A percentile compares a stretch with the other conserved stretches of the same genome.
Evolutionary conservation across 2,797 vertebrate genomes (phyloP).

Genomic region (Moxostoma hubbsi): DNA sequence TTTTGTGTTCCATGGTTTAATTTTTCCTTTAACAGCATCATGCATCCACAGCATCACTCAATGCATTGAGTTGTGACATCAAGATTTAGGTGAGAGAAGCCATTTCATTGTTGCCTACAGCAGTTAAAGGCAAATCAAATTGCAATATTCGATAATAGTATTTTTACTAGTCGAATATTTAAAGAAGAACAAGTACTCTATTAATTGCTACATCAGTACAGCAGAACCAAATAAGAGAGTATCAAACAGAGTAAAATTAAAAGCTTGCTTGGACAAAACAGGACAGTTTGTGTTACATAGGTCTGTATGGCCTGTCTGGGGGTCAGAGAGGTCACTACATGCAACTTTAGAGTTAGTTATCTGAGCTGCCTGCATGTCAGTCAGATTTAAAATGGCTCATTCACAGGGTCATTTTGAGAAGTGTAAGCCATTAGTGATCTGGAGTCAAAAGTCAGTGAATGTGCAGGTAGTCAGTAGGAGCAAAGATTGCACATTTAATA

Average conservation of each 20-base stretch:
- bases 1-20: too few relatives aligned
- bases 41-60: too few relatives aligned
- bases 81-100: too few relatives aligned
- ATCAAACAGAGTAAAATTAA: constrained; percentile 18
- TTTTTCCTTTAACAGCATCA: too few relatives aligned
- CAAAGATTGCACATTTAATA: background rate
- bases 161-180: too few relatives aligned
- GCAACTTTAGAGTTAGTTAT: constrained; percentile 68
- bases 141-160: too few relatives aligned
- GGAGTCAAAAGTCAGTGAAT: constrained; percentile 63
- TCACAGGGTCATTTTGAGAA: constrained; percentile 74
- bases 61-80: too few relatives aligned
- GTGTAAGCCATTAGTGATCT: constrained; percentile 57
- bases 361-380: constrained; percentile 68
- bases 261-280: constrained; percentile 59
- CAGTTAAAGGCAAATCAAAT: too few relatives aligned
- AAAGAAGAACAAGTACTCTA: too few relatives aligned
- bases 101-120: too few relatives aligned
- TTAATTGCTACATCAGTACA: too few relatives aligned
- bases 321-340: constrained; percentile 66
- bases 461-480: constrained; percentile 50
- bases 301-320: constrained; percentile 65
- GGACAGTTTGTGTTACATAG: constrained; percentile 69
- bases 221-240: background rate
- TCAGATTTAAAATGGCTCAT: constrained; percentile 75